Conservation (phyloP, 2,113 vertebrate genomes). For the Heterotilapia buettikoferi region DNA sequence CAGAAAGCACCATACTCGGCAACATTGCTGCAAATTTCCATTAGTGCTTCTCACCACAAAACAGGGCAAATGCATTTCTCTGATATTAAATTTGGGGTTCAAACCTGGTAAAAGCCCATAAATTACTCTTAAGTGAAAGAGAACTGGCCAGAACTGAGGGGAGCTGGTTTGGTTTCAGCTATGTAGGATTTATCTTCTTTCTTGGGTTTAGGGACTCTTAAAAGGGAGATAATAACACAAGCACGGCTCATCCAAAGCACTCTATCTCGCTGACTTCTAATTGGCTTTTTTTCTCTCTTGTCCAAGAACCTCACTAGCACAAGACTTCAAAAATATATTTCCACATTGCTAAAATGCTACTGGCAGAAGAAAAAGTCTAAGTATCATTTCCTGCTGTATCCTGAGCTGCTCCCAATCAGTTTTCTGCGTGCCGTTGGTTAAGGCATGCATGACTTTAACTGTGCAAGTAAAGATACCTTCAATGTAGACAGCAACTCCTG, state of each 20-base stretch:
- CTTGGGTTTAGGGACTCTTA: background rate
- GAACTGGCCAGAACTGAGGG: background rate
- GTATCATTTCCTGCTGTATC: background rate
- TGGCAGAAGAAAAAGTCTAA: background rate
- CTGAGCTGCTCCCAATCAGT: background rate
- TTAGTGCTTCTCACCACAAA: conserved; percentile 11
- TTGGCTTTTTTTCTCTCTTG: background rate
- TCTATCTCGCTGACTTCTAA: background rate
- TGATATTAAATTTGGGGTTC: conserved; percentile 34
- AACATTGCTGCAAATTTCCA: conserved; percentile 12
- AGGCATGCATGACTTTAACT: background rate
- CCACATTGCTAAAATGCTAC: background rate
- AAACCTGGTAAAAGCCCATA: conserved; percentile 19
- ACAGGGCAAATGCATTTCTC: conserved; percentile 24
- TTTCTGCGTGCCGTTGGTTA: background rate
- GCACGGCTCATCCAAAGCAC: background rate
- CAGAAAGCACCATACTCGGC: conserved; percentile 3
- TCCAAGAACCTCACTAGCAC: background rate
- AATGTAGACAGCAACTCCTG: background rate
- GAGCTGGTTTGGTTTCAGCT: background rate
- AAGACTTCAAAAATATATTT: background rate
- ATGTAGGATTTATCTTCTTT: conserved; percentile 12
- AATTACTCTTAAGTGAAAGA: conserved; percentile 27
- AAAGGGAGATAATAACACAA: conserved; percentile 2
- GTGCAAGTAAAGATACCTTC: conserved; percentile 15